Percentiles rank a stretch among this genome's conserved stretches.
These are phyloP conservation scores for Tinamus guttatus DNA, from an alignment of 2,113 vertebrate genomes.

Conservation along the genomic window DNA sequence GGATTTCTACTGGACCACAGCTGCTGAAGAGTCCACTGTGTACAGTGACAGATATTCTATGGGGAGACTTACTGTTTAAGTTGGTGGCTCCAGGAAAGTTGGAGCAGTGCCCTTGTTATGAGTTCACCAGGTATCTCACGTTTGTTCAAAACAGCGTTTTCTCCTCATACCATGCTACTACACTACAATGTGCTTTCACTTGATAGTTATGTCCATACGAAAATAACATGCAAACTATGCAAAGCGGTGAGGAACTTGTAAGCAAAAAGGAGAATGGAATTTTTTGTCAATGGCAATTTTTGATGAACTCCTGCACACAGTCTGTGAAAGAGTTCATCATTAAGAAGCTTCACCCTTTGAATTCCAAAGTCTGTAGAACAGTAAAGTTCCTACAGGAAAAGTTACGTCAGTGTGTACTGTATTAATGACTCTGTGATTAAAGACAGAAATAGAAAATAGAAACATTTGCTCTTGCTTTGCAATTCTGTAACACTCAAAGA, in stretches of 20 bases:
- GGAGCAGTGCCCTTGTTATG: neutral
- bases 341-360: neutral
- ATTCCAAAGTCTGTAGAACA: neutral
- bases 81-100: neutral
- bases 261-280: neutral
- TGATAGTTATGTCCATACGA: rapidly evolving
- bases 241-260: neutral
- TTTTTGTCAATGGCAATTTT: neutral
- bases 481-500: neutral
- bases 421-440: neutral
- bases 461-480: neutral
- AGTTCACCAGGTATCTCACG: neutral
- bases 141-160: neutral
- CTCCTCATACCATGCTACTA: neutral
- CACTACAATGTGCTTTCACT: neutral
- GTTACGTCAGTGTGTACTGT: neutral
- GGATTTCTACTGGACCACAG: neutral
- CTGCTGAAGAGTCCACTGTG: neutral
- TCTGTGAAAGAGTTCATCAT: neutral
- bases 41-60: neutral
- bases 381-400: neutral
- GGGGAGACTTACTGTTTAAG: neutral
- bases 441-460: neutral
- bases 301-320: neutral
- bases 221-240: neutral